These are phyloP conservation scores for Bombus soroeensis DNA, from an alignment of 1,140 invertebrate genomes.

Conservation along the genomic window DNA sequence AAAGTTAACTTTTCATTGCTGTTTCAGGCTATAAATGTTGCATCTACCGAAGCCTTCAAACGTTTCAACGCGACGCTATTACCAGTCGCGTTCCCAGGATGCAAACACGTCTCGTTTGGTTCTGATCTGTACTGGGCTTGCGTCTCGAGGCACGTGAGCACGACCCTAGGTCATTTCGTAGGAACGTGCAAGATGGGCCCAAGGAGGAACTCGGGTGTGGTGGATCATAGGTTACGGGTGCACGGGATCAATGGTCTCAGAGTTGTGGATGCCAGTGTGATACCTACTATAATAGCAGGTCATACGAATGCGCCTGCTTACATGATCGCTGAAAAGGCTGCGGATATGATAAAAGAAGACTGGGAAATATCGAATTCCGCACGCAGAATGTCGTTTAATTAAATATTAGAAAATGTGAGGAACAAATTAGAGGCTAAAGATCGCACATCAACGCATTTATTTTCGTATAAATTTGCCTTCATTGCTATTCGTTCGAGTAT, in stretches of 20 bases:
- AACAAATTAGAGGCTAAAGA: not conserved
- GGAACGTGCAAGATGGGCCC: slow-evolving; percentile 86
- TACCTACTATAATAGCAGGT: slow-evolving; percentile 81
- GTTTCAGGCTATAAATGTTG: slow-evolving; percentile 84
- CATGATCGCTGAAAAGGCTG: slow-evolving; percentile 83
- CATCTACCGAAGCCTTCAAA: slow-evolving; percentile 85
- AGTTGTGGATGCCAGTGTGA: slow-evolving; percentile 82
- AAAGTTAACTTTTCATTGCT: not conserved
- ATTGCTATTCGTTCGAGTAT: too few species aligned
- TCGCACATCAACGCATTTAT: not conserved
- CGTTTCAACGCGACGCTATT: slow-evolving; percentile 86
- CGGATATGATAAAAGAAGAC: slow-evolving; percentile 82
- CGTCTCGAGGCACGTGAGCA: slow-evolving; percentile 86
- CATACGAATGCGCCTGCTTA: slow-evolving; percentile 82
- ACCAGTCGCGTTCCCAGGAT: slow-evolving; percentile 86
- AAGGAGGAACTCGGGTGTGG: slow-evolving; percentile 76
- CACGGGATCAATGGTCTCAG: slow-evolving; percentile 80
- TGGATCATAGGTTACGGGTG: slow-evolving; percentile 79
- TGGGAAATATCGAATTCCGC: slow-evolving; percentile 52
- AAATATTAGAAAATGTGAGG: not conserved
- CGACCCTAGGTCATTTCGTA: slow-evolving; percentile 90
- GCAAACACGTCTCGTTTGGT: slow-evolving; percentile 84
- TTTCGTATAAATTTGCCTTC: not conserved
- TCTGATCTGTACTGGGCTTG: slow-evolving; percentile 90
- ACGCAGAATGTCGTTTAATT: not conserved